Evolutionary conservation across 2,888 invertebrate genomes (phyloP), one percentile per base, ranked within the genome.

Genomic region (Aplocera efformata): DNA sequence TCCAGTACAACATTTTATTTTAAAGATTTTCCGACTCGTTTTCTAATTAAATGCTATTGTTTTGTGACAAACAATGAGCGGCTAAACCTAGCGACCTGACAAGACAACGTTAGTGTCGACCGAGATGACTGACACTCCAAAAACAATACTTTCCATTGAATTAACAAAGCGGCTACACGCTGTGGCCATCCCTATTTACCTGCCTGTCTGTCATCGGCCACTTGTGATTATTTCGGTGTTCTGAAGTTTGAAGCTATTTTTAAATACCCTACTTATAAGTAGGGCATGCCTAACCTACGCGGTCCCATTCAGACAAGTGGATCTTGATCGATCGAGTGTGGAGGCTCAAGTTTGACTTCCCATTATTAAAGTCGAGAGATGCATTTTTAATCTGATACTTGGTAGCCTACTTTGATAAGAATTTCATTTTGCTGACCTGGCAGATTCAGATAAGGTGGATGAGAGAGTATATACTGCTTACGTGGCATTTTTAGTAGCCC

Each of bases 231-330:
- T 44, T 38, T 46, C 46, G 43, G 49, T 48, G 34, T 24, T 10
- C 29, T 24, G 25, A 32, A 42, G 34, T 46, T 42, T 25, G 32
- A 37, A 25, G 37, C 44, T 55, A 55, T 52, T 55, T 50, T 41
- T 38, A 44, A 45, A 47, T 48, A 45, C 27, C 39, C 44, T 36
- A 42, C 39, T 28, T 36, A 11, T 30, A 54, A 50, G 37, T 52
- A 42, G 52, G 50, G 30, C 54, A 46, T 47, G 45, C 46, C 35
- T 39, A 46, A 48, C 46, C 35, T 39, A 46, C 50, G 40, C 34
- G 44, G 50, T 42, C 52, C 50, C 42, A 50, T 52, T 48, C 50
- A 50, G 38, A 35, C 41, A 40, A 41, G 41, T 43, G 42, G 44
- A 54, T 49, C 48, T 47, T 34, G 32, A 38, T 40, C 47, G 35